A percentile compares a stretch with the other conserved stretches of the same genome.
phyloP scores from a whole-genome alignment of 23 tunicate genomes.

The Phallusia fumigata region DNA sequence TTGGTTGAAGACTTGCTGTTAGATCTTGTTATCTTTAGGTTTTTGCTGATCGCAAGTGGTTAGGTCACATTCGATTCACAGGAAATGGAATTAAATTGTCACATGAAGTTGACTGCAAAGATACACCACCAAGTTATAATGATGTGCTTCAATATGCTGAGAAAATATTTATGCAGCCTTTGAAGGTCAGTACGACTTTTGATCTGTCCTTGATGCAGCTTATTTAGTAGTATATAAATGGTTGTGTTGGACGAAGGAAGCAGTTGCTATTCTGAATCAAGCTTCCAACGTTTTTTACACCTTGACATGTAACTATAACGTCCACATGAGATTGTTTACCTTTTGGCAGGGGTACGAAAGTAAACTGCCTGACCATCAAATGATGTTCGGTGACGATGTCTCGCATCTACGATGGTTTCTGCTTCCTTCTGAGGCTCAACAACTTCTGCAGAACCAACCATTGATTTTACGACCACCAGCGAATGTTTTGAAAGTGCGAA shows the following conservation, averaged over 20 bases:
- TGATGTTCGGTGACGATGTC: conserved; percentile 46
- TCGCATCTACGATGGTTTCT: conserved; percentile 84
- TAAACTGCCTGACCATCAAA: conserved; percentile 44
- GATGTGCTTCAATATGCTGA: conserved; percentile 57
- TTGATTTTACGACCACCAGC: background rate
- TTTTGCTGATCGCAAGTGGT: conserved; percentile 76
- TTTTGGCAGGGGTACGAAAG: conserved; percentile 23
- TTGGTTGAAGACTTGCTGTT: too few relatives aligned
- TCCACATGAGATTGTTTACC: too few relatives aligned
- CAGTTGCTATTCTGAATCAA: too few relatives aligned
- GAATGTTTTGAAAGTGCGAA: conserved; percentile 40
- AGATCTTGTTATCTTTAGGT: conserved; percentile 20
- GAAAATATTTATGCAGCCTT: conserved; percentile 32
- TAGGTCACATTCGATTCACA: conserved; percentile 70
- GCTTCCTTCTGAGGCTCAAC: conserved; percentile 89
- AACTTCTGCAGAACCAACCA: conserved; percentile 12
- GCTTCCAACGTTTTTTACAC: too few relatives aligned
- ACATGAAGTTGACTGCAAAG: conserved; percentile 4
- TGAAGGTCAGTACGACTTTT: conserved; percentile 29
- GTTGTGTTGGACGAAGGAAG: too few relatives aligned
- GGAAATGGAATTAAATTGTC: conserved; percentile 35
- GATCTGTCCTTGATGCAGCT: too few relatives aligned
- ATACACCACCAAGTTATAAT: background rate
- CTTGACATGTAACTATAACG: too few relatives aligned
- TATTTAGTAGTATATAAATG: too few relatives aligned